Evolutionary conservation across 2,888 invertebrate species (phyloP), one percentile per base, ranked within the genome.

Genomic region (Thysanoteuthis rhombus): DNA sequence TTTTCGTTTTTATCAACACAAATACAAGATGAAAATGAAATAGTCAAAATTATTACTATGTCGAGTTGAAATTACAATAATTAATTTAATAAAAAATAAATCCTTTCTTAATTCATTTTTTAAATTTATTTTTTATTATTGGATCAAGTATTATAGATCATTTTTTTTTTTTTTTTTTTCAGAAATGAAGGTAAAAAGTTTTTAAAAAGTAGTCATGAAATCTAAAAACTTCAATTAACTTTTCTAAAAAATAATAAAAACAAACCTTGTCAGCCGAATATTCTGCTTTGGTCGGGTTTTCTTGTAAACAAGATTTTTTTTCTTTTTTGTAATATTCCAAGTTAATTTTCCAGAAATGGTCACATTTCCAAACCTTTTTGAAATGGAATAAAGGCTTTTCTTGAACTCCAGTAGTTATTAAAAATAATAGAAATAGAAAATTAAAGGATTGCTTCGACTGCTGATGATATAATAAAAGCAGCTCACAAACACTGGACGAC

Each of bases 371-470:
- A 75, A 36, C 36, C n/a, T 52, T 4, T 52, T n/a, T n/a, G n/a
- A 4, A 75, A 75, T 19, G 75, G n/a, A 75, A 75, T n/a, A 36
- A n/a, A 8, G 36, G 19, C 12, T 19, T 36, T 75, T 36, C n/a
- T 75, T 75, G n/a, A 75, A 75, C 75, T 75, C 75, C 75, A n/a
- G n/a, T 75, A n/a, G n/a, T 75, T 75, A n/a, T 75, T 75, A 75
- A 75, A n/a, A 75, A 75, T 75, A n/a, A 75, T 75, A 75, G 16
- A 0, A 12, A 36, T n/a, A 36, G n/a, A n/a, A 12, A n/a, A 25
- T 1, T 10, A 12, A 3, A 75, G 36, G 2, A 22, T 52, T 4
- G 75, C n/a, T 12, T 75, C 16, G 75, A 75, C 75, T 75, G n/a
- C n/a, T 16, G n/a, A 36, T 12, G n/a, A n/a, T 75, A 75, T 32